A percentile compares a stretch with the other conserved stretches of the same genome.
These are phyloP conservation scores for Nomada ruficornis DNA, from an alignment of 2,888 invertebrate genomes.

Conservation along the genomic window DNA sequence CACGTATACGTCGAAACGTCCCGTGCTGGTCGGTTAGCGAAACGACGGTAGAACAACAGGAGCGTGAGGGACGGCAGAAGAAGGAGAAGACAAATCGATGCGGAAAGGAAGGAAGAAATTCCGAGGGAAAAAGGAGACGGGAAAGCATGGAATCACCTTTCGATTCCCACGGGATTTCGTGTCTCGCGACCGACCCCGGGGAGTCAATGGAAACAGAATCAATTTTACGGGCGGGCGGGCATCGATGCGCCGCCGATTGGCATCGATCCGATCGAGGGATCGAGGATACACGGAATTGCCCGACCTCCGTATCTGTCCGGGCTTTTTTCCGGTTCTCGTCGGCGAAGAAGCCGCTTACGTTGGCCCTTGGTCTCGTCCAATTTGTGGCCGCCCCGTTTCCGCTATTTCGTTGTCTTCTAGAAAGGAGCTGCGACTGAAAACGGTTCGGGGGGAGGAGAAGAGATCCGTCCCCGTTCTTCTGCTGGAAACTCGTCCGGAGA, in stretches of 20 bases:
- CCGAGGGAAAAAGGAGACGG: slow-evolving; percentile 18
- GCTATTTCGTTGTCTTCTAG: slow-evolving; percentile 31
- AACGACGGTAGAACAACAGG: slow-evolving; percentile 11
- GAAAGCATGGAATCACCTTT: slow-evolving; percentile 69
- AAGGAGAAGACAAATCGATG: slow-evolving; percentile 10
- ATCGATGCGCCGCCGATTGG: slow-evolving; percentile 70
- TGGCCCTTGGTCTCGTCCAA: slow-evolving; percentile 60
- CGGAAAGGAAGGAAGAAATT: neutral
- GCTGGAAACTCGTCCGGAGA: neutral
- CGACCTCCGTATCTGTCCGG: slow-evolving; percentile 50
- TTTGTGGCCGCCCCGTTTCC: slow-evolving; percentile 50
- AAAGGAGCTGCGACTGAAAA: slow-evolving; percentile 26
- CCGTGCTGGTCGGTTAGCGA: slow-evolving; percentile 17
- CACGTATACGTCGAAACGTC: slow-evolving; percentile 12
- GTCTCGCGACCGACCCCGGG: slow-evolving; percentile 71
- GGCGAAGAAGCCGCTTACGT: slow-evolving; percentile 64
- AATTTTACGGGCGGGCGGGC: slow-evolving; percentile 78
- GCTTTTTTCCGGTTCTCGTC: slow-evolving; percentile 46
- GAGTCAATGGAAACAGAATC: slow-evolving; percentile 73
- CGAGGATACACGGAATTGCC: slow-evolving; percentile 60
- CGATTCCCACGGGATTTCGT: slow-evolving; percentile 79
- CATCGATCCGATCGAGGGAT: slow-evolving; percentile 66
- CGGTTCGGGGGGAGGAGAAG: neutral
- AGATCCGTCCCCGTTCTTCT: neutral
- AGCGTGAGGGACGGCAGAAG: neutral